A percentile compares a stretch with the other conserved stretches of the same genome.
Evolutionary conservation across 2,113 vertebrate genomes (phyloP).

Genomic region (Silurus asotus): DNA sequence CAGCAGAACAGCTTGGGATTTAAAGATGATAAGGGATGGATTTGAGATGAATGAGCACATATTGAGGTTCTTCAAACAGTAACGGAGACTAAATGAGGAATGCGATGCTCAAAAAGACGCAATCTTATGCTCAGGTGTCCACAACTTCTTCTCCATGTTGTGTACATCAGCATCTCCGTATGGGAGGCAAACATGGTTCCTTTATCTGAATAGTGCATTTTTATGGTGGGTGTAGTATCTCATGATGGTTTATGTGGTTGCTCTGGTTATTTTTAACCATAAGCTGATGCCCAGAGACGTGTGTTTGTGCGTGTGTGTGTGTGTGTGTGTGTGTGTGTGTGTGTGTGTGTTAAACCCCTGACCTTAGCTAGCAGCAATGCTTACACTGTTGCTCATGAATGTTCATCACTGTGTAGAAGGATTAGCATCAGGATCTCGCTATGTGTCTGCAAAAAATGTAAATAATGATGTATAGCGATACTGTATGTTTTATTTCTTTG

Average conservation of each 20-base stretch:
- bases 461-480: neutral
- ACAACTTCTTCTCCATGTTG: too few relatives aligned
- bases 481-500: neutral
- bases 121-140: too few relatives aligned
- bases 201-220: neutral
- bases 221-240: neutral
- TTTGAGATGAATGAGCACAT: too few relatives aligned
- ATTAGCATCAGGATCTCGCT: conserved; percentile 1
- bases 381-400: conserved; percentile 17
- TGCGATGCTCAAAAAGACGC: too few relatives aligned
- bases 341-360: conserved; percentile 1
- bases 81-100: too few relatives aligned
- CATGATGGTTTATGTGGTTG: neutral
- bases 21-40: too few relatives aligned
- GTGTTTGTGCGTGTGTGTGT: too few relatives aligned
- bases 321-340: neutral
- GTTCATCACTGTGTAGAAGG: neutral
- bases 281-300: neutral
- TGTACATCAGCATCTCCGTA: neutral
- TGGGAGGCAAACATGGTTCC: neutral
- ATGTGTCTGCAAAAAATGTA: neutral
- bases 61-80: too few relatives aligned
- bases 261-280: neutral
- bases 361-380: conserved; percentile 14
- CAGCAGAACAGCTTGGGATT: too few relatives aligned